Conservation (phyloP, 1,140 invertebrate species). For the Papilio glaucus region DNA sequence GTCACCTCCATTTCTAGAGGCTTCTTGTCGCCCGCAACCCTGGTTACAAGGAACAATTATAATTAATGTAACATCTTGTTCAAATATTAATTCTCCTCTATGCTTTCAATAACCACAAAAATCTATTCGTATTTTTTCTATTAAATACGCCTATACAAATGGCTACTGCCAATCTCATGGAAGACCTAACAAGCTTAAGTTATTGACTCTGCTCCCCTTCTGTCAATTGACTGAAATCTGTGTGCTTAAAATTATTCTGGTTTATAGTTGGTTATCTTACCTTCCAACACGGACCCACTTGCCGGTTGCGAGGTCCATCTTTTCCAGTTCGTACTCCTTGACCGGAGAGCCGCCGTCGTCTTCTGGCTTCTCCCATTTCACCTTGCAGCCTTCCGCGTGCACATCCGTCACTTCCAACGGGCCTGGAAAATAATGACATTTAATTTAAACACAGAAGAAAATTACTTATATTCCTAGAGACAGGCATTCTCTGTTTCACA, state of each 20-base stretch:
- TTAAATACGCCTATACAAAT: no score
- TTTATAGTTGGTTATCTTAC: conserved; percentile 44
- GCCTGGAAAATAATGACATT: conserved; percentile 70
- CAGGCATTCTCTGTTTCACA: no score
- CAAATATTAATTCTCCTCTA: no score
- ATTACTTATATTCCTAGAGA: no score
- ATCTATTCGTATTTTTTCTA: no score
- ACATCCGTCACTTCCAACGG: conserved; percentile 94
- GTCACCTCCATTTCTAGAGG: conserved; percentile 94
- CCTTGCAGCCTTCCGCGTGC: conserved; percentile 93
- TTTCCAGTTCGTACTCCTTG: conserved; percentile 97
- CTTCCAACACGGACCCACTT: conserved; percentile 94
- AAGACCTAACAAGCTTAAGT: no score
- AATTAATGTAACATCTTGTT: no score
- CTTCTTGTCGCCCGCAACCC: conserved; percentile 87
- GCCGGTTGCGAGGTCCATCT: conserved; percentile 94
- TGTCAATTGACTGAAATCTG: no score
- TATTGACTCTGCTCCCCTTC: no score
- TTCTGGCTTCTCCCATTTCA: conserved; percentile 95
- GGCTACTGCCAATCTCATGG: no score
- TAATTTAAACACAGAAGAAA: not conserved
- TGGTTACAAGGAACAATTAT: conserved; percentile 42
- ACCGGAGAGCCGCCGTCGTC: conserved; percentile 97
- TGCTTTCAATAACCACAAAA: no score
- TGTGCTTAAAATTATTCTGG: no score